Base-by-base conservation (phyloP, 2,888 invertebrate species). In the Congeria kusceri region DNA sequence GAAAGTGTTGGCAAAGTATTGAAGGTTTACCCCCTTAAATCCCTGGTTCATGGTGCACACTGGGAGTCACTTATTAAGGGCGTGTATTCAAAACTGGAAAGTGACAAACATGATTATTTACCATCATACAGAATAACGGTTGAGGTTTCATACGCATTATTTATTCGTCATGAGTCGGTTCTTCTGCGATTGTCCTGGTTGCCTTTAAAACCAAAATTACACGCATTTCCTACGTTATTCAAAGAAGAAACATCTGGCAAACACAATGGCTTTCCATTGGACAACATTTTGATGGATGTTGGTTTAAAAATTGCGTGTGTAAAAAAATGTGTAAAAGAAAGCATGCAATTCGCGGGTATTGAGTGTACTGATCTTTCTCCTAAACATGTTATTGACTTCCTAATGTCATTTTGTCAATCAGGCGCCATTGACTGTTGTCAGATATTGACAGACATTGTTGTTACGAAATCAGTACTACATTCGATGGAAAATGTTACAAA, bases 301-400 rank as follows among this genome's bases (percentile, higher is more conserved):
- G 80, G 80, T 0, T 58, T 80, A 63, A 71, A 63, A 27, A 46
- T 80, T 4, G 58, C 68, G 1, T 32, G 27, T 29, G 25, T 67
- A 13, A 27, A 62, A 15, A 25, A 58, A 7, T n/a, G 18, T 29
- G 66, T 75, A 7, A 28, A 23, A 23, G 29, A 57, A 15, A 44
- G 71, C 1, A 29, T 75, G 46, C 29, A 76, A 11, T 25, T 57
- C 3, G 32, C 49, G 28, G 67, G 28, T 2, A 28, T 32, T 25
- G 23, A 11, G 28, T 68, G 71, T 29, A 7, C 39, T 25, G 5
- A 9, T 1, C 20, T 75, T 3, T 15, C 44, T 27, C 59, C 80
- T 25, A n/a, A 57, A 4, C 1, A 39, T 23, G 64, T 75, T 1
- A 64, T 75, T 3, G 11, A 57, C 0, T 80, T 75, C 32, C 58